Percentiles rank a stretch among this genome's conserved stretches.
Evolutionary conservation across 2,888 invertebrate genomes (phyloP).

Genomic region (Brachypterus glaber): DNA sequence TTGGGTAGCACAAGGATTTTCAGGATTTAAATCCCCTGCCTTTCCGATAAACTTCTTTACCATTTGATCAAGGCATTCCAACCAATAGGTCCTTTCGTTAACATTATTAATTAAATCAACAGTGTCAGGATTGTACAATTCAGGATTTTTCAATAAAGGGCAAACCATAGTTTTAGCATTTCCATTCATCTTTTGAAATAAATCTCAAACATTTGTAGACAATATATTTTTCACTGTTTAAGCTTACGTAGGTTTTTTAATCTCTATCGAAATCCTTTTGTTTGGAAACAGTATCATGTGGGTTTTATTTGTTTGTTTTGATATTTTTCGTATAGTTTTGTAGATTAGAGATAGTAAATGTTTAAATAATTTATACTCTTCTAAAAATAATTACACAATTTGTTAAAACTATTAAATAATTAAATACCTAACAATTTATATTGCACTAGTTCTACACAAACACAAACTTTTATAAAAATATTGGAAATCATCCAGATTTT

Average conservation of each 20-base stretch:
- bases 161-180: conserved; percentile 43
- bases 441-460: too few species aligned
- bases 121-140: conserved; percentile 82
- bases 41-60: conserved; percentile 76
- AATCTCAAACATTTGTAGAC: conserved; percentile 1
- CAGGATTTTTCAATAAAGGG: conserved; percentile 67
- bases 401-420: too few species aligned
- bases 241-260: neutral
- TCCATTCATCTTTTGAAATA: conserved; percentile 15
- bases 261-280: too few species aligned
- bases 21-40: conserved; percentile 70
- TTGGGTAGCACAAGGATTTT: conserved; percentile 63
- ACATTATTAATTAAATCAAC: conserved; percentile 78
- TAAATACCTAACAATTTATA: too few species aligned
- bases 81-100: conserved; percentile 86
- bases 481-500: neutral
- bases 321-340: neutral
- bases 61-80: conserved; percentile 79
- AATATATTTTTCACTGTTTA: neutral
- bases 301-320: neutral
- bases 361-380: too few species aligned
- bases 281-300: too few species aligned
- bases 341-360: too few species aligned
- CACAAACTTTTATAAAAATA: conserved; percentile 5
- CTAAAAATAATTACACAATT: too few species aligned